Conservation (phyloP, 2,888 invertebrate genomes). For the Gandaritis pyraliata region DNA sequence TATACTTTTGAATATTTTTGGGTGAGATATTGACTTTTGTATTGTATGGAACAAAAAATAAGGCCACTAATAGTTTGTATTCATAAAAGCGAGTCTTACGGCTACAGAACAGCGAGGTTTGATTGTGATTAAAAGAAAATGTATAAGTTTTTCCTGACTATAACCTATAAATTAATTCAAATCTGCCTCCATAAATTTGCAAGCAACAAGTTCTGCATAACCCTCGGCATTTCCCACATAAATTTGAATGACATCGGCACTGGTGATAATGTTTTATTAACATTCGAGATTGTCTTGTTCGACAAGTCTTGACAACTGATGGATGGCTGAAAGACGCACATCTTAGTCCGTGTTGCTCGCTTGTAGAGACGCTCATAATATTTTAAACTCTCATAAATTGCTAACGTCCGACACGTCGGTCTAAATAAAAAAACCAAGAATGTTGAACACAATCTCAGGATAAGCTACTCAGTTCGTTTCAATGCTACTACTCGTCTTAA, state of each 20-base stretch:
- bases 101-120: slow-evolving; percentile 2
- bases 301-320: slow-evolving; percentile 49
- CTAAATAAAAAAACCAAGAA: too few relatives aligned
- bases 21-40: slow-evolving; percentile 31
- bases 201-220: slow-evolving; percentile 28
- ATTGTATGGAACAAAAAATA: slow-evolving; percentile 29
- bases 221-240: slow-evolving; percentile 32
- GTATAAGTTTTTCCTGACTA: slow-evolving; percentile 6
- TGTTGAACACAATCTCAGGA: too few relatives aligned
- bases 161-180: slow-evolving; percentile 28
- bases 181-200: slow-evolving; percentile 22
- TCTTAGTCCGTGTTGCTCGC: slow-evolving; percentile 45
- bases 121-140: slow-evolving; percentile 2
- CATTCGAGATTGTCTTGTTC: slow-evolving; percentile 44
- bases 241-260: slow-evolving; percentile 30
- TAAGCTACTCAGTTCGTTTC: too few relatives aligned
- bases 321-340: slow-evolving; percentile 47
- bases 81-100: slow-evolving; percentile 10
- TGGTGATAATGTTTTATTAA: slow-evolving; percentile 37
- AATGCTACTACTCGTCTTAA: background rate
- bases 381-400: too few relatives aligned
- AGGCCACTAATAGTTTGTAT: slow-evolving; percentile 21
- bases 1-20: slow-evolving; percentile 32
- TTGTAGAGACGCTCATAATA: slow-evolving; percentile 46
- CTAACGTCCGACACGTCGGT: too few relatives aligned